phyloP scores from a whole-genome alignment of 1,140 invertebrate genomes.

The Conus betulinus region DNA sequence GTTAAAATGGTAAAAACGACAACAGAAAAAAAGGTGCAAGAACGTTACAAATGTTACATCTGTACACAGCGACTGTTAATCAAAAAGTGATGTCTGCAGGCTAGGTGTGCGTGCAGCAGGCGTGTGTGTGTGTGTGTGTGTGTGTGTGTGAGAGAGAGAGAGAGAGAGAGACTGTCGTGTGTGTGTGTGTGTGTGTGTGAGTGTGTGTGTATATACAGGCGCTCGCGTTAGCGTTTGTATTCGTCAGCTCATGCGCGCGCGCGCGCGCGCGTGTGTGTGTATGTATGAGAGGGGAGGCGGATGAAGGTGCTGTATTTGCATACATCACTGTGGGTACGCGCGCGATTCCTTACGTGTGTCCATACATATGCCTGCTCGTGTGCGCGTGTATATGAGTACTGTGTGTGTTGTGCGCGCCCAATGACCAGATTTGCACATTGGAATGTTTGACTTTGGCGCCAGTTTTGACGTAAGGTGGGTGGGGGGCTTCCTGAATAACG shows the following conservation, averaged over 20 bases:
- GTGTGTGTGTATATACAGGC: background rate
- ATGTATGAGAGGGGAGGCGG: background rate
- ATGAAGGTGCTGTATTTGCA: background rate
- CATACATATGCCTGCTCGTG: background rate
- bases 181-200: background rate
- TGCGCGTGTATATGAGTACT: background rate
- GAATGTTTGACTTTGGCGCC: background rate
- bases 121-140: background rate
- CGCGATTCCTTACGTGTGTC: background rate
- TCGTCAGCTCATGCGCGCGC: background rate
- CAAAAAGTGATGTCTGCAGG: too few relatives aligned
- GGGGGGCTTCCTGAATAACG: too few relatives aligned
- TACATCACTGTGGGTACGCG: background rate
- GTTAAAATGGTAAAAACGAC: too few relatives aligned
- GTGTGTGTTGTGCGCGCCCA: too few relatives aligned
- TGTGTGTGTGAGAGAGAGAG: background rate
- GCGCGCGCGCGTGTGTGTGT: background rate
- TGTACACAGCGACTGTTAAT: too few relatives aligned
- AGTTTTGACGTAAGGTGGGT: too few relatives aligned
- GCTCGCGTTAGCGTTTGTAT: background rate
- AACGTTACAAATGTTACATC: too few relatives aligned
- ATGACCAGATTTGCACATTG: background rate
- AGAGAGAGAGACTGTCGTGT: too few relatives aligned
- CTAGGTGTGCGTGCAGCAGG: background rate
- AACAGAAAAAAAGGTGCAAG: too few relatives aligned